These are phyloP conservation scores for Sturmia bella DNA, from an alignment of 2,888 invertebrate species.

Conservation along the genomic window DNA sequence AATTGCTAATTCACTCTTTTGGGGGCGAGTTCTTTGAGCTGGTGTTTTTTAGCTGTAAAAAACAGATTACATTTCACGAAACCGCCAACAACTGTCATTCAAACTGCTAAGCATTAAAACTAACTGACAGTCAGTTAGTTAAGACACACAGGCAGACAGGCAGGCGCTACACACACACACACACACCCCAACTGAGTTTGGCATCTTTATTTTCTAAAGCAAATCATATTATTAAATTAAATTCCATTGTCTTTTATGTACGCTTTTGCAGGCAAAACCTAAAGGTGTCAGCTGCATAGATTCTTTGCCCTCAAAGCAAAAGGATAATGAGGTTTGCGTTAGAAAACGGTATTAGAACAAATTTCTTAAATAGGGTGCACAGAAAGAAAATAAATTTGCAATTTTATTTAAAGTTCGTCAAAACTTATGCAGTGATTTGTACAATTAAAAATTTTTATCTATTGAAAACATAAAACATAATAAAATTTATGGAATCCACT, in stretches of 20 bases:
- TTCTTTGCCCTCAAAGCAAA: too few relatives aligned
- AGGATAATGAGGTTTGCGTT: too few relatives aligned
- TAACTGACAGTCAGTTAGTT: slow-evolving; percentile 45
- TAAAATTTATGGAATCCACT: too few relatives aligned
- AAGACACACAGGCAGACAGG: slow-evolving; percentile 30
- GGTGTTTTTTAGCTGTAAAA: slow-evolving; percentile 28
- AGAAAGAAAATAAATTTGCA: too few relatives aligned
- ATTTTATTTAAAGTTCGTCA: too few relatives aligned
- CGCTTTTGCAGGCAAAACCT: slow-evolving; percentile 26
- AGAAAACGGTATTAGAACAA: too few relatives aligned
- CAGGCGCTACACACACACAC: slow-evolving; percentile 30
- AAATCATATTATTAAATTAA: slow-evolving; percentile 2
- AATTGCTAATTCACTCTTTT: slow-evolving; percentile 55
- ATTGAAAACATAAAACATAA: too few relatives aligned
- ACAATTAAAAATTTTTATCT: too few relatives aligned
- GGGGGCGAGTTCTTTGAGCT: slow-evolving; percentile 54
- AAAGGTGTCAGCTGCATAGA: slow-evolving; percentile 20
- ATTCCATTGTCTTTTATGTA: neutral
- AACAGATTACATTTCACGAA: slow-evolving; percentile 53
- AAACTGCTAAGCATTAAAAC: slow-evolving; percentile 26
- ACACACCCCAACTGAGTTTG: slow-evolving; percentile 44
- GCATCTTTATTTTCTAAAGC: slow-evolving; percentile 54
- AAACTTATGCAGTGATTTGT: too few relatives aligned
- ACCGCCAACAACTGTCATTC: slow-evolving; percentile 42
- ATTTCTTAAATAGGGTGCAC: too few relatives aligned